phyloP scores from a whole-genome alignment of 1,140 invertebrate species.

The Potamilus streckersoni region DNA sequence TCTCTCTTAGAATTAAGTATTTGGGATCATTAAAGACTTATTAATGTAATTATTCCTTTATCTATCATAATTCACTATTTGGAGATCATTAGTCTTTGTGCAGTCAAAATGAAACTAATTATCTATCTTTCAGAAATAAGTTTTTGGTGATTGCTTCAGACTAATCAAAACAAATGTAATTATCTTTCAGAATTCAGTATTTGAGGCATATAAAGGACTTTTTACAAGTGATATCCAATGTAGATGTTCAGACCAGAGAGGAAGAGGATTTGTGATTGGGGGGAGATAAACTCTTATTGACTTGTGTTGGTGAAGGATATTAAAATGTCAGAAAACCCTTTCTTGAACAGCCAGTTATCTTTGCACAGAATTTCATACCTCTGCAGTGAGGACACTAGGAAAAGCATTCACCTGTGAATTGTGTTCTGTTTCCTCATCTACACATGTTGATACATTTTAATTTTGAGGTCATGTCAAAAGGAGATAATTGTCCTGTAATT shows the following conservation, averaged over 20 bases:
- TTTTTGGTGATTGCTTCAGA: slow-evolving; percentile 90
- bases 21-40: slow-evolving; percentile 87
- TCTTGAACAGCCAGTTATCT: slow-evolving; percentile 8
- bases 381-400: too few relatives aligned
- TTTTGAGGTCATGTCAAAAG: too few relatives aligned
- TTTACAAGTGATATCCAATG: slow-evolving; percentile 91
- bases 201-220: slow-evolving; percentile 91
- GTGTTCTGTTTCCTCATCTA: too few relatives aligned
- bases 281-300: slow-evolving; percentile 83
- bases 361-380: too few relatives aligned
- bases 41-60: background rate
- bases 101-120: slow-evolving; percentile 76
- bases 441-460: too few relatives aligned
- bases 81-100: slow-evolving; percentile 91
- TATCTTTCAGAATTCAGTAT: slow-evolving; percentile 82
- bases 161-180: slow-evolving; percentile 78
- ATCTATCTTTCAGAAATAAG: slow-evolving; percentile 78
- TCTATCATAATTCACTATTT: slow-evolving; percentile 86
- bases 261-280: slow-evolving; percentile 71
- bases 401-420: too few relatives aligned
- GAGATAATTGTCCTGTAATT: too few relatives aligned
- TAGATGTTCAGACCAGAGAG: slow-evolving; percentile 75
- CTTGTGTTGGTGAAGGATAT: slow-evolving; percentile 95
- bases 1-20: slow-evolving; percentile 82
- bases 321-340: slow-evolving; percentile 88